Conservation (phyloP, 2,797 vertebrate species). For the Enteromius fasciolatus region DNA sequence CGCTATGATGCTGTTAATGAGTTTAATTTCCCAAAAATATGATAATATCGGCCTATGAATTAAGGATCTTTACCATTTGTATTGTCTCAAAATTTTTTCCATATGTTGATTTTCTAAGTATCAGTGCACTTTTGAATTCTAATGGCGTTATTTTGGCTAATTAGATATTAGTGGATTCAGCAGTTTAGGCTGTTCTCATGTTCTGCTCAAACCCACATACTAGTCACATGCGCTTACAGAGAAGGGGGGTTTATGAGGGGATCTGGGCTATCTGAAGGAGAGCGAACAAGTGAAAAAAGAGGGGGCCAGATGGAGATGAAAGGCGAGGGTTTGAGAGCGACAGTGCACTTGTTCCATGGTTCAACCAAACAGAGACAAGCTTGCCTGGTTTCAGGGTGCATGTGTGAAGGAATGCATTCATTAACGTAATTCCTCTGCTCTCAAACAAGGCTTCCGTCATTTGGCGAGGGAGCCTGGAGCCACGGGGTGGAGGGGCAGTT, state of each 20-base stretch:
- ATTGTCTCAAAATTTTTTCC: not conserved
- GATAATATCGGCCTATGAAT: not conserved
- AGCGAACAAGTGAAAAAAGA: conserved; percentile 33
- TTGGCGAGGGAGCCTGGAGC: conserved; percentile 55
- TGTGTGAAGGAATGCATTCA: conserved; percentile 87
- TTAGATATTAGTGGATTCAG: conserved; percentile 22
- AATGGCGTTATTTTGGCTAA: not conserved
- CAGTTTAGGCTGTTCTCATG: conserved; percentile 58
- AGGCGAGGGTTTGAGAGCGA: conserved; percentile 37
- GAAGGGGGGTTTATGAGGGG: conserved; percentile 32
- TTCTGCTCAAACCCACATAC: conserved; percentile 39
- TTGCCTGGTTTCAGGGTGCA: conserved; percentile 80
- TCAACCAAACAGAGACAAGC: conserved; percentile 43
- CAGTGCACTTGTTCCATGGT: conserved; percentile 48
- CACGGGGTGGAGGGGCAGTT: conserved; percentile 33
- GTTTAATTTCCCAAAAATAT: not conserved
- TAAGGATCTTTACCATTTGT: not conserved
- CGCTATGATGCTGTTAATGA: not conserved
- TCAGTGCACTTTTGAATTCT: not conserved
- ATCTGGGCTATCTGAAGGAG: conserved; percentile 18
- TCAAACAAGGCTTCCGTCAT: conserved; percentile 78
- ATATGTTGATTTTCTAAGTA: not conserved
- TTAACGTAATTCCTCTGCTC: conserved; percentile 80
- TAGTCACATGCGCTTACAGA: conserved; percentile 39
- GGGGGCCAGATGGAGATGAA: conserved; percentile 20